phyloP scores from a whole-genome alignment of 2,888 invertebrate genomes.

The Nephrotoma guestfalica region DNA sequence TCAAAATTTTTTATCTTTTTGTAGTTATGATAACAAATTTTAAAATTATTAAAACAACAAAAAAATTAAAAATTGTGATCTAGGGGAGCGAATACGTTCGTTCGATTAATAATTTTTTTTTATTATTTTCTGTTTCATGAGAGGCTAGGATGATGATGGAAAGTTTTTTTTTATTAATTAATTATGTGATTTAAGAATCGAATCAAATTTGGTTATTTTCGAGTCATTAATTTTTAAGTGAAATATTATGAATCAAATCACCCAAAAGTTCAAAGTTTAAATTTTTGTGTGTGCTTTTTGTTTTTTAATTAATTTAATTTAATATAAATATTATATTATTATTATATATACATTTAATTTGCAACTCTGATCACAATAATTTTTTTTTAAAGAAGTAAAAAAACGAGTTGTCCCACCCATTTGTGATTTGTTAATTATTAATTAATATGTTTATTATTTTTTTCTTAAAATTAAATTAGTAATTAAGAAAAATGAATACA shows the following conservation, averaged over 20 bases:
- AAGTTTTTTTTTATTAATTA: background rate
- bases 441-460: slow-evolving; percentile 1
- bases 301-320: background rate
- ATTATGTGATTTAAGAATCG: background rate
- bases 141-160: background rate
- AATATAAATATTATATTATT: background rate
- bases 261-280: slow-evolving; percentile 3
- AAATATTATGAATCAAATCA: background rate
- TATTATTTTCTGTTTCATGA: background rate
- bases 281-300: background rate
- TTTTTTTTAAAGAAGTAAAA: background rate
- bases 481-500: background rate
- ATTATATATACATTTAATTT: background rate
- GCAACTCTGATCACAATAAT: slow-evolving; percentile 17
- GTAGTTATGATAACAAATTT: background rate
- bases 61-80: background rate
- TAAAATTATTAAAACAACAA: background rate
- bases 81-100: background rate
- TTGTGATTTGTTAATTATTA: slow-evolving; percentile 20
- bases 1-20: background rate
- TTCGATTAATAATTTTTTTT: background rate
- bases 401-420: slow-evolving; percentile 24
- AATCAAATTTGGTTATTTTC: background rate
- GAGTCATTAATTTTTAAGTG: background rate
- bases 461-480: background rate